Evolutionary conservation across 2,888 invertebrate genomes (phyloP).

Genomic region (Autographa pulchrina): DNA sequence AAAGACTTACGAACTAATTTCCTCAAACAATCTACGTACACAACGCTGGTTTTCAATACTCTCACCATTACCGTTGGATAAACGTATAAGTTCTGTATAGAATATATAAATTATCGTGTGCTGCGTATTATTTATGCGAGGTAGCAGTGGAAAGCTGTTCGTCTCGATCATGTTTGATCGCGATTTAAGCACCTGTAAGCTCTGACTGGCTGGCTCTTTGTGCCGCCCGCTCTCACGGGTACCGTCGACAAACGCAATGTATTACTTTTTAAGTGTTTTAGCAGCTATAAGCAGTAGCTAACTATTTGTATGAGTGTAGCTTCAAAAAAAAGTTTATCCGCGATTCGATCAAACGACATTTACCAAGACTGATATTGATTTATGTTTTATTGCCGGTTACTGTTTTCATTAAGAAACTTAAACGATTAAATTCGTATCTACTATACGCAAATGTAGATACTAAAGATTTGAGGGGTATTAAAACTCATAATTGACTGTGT

Average conservation of each 20-base stretch:
- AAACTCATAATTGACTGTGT: neutral
- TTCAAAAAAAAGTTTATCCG: too few relatives aligned
- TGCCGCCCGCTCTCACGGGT: slow-evolving; percentile 69
- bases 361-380: too few relatives aligned
- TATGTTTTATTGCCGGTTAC: too few relatives aligned
- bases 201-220: slow-evolving; percentile 69
- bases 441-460: too few relatives aligned
- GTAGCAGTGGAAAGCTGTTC: slow-evolving; percentile 62
- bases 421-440: too few relatives aligned
- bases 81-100: slow-evolving; percentile 40
- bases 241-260: slow-evolving; percentile 50
- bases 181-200: slow-evolving; percentile 81
- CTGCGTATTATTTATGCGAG: slow-evolving; percentile 60
- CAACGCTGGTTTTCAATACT: slow-evolving; percentile 35
- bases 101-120: slow-evolving; percentile 54
- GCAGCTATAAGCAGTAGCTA: too few relatives aligned
- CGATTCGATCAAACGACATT: too few relatives aligned
- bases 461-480: too few relatives aligned
- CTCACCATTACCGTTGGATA: slow-evolving; percentile 53
- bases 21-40: slow-evolving; percentile 8
- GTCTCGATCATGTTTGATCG: slow-evolving; percentile 81
- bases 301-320: too few relatives aligned
- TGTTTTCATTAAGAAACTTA: too few relatives aligned
- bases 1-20: neutral
- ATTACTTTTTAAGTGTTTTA: neutral